Conservation (phyloP, 2,113 vertebrate genomes). For the Sciurus niger region DNA sequence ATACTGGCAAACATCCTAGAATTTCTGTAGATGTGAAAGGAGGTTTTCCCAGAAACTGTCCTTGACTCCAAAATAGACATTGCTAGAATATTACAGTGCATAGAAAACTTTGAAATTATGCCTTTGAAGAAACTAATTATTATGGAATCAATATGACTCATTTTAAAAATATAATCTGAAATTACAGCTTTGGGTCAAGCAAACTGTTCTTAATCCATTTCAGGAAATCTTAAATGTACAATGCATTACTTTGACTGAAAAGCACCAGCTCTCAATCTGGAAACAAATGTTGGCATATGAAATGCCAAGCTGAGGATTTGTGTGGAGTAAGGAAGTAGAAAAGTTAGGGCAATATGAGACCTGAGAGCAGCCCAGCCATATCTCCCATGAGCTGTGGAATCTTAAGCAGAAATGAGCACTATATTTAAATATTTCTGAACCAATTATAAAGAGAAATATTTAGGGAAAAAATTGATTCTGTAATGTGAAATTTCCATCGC, state of each 20-base stretch:
- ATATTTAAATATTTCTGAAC: constrained; percentile 17
- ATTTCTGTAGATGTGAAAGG: neutral
- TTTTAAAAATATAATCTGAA: constrained; percentile 46
- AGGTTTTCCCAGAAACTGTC: neutral
- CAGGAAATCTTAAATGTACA: constrained; percentile 42
- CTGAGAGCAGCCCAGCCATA: neutral
- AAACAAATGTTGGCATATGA: neutral
- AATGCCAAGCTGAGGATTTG: neutral
- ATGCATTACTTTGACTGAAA: neutral
- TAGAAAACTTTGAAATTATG: neutral
- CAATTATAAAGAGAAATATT: constrained; percentile 48
- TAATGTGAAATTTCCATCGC: constrained; percentile 53
- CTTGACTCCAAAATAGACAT: neutral
- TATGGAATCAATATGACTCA: neutral
- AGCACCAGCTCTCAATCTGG: neutral
- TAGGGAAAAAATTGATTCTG: constrained; percentile 45
- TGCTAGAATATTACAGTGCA: neutral
- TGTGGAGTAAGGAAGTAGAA: neutral
- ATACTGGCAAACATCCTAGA: neutral
- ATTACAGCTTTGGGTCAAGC: neutral
- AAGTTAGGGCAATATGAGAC: neutral
- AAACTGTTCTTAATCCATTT: constrained; percentile 12
- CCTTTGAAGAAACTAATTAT: constrained; percentile 43
- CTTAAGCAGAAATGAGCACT: constrained; percentile 3
- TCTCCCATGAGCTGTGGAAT: neutral